Evolutionary conservation across 2,113 vertebrate species (phyloP), one percentile per base, ranked within the genome.

Genomic region (Ictalurus punctatus): DNA sequence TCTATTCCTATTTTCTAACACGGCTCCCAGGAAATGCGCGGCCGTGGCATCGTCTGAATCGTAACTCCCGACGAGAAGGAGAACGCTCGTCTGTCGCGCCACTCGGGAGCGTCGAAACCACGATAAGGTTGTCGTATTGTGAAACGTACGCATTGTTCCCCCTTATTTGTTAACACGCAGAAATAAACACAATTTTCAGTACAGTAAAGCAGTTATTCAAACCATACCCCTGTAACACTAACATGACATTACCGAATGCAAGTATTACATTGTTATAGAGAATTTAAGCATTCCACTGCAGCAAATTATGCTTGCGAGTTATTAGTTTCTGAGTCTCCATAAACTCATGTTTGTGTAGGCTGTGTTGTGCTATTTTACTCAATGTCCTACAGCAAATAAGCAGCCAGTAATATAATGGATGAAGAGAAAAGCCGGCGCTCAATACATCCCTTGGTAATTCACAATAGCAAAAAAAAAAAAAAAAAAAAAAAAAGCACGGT

Each of bases 341-440:
- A 83, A 83, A 83, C 56, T 37, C 30, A 6, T 40, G 56, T 61
- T 83, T 83, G 81, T 83, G 81, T 83, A 83, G 81, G 81, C 81
- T 37, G 81, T 61, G 81, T 14, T 59, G 56, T 83, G 81, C 34
- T 83, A 83, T 61, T 83, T 83, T 40, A 37, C 56, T 83, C 81
- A 40, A 67, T 69, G 83, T 67, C 83, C 83, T 69, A 85, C 61
- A 85, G 63, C 83, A 67, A 85, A 52, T 85, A 52, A 85, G 83
- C 83, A 84, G 79, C 30, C 80, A 30, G 48, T 23, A 85, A 71
- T 34, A 48, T 71, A 85, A 85, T 67, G 83, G 83, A 85, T 67
- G 63, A 85, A 85, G 63, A 71, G 63, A 67, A 85, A 85, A 21
- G 63, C 21, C 9, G 17, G 65, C 63, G 65, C 27, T 85, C 44